Evolutionary conservation across 2,888 invertebrate genomes (phyloP).

Genomic region (Microchrysa polita): DNA sequence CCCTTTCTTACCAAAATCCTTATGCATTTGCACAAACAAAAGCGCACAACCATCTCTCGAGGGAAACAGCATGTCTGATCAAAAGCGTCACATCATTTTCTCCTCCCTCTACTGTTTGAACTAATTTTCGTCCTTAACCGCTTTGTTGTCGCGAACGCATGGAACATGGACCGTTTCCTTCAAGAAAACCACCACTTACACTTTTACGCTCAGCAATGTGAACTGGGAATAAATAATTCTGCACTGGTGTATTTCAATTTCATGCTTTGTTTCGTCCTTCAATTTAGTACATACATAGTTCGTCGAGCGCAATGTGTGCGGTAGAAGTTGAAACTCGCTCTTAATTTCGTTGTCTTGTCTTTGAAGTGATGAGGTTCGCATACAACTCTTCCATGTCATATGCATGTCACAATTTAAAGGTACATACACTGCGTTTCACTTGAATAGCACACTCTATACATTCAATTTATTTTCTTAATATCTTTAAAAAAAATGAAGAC

Average conservation of each 20-base stretch:
- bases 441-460: too few relatives aligned
- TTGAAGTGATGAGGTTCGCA: slow-evolving; percentile 17
- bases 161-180: not conserved
- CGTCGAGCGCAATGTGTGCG: slow-evolving; percentile 12
- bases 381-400: not conserved
- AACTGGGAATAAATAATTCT: slow-evolving; percentile 42
- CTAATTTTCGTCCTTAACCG: not conserved
- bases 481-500: too few relatives aligned
- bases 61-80: slow-evolving; percentile 13
- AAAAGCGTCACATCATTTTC: slow-evolving; percentile 21
- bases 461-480: too few relatives aligned
- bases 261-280: slow-evolving; percentile 42
- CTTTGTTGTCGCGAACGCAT: not conserved
- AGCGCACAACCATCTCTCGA: slow-evolving; percentile 9
- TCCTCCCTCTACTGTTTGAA: not conserved
- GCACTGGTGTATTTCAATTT: slow-evolving; percentile 43
- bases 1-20: not conserved
- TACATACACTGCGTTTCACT: too few relatives aligned
- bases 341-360: slow-evolving; percentile 27
- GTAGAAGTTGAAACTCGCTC: too few relatives aligned
- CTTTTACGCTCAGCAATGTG: slow-evolving; percentile 21
- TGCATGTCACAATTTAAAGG: too few relatives aligned
- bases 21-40: slow-evolving; percentile 37
- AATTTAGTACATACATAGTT: slow-evolving; percentile 19
- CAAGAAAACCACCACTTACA: slow-evolving; percentile 38